A percentile compares a stretch with the other conserved stretches of the same genome.
Conservation (phyloP, 1,140 invertebrate genomes). For the Eriosoma lanigerum region DNA sequence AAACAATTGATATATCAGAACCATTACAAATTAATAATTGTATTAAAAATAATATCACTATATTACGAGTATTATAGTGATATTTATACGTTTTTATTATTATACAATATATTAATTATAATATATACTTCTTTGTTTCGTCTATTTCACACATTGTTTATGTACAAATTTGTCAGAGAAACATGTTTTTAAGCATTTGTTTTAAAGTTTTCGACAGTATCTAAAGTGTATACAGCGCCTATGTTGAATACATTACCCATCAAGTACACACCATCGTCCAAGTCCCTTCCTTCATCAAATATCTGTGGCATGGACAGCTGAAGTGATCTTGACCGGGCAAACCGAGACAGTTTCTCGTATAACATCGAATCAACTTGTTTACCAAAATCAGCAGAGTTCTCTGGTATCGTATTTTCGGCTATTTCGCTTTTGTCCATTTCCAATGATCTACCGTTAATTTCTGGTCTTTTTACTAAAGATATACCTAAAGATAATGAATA, state of each 20-base stretch:
- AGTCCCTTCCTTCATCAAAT: constrained; percentile 53
- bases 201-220: no score
- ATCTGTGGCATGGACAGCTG: constrained; percentile 62
- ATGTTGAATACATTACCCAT: constrained; percentile 17
- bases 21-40: no score
- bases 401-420: constrained; percentile 54
- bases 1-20: no score
- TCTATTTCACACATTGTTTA: no score
- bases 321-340: constrained; percentile 66
- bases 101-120: no score
- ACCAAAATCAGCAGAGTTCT: constrained; percentile 54
- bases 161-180: no score
- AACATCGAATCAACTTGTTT: constrained; percentile 64
- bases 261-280: constrained; percentile 47
- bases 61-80: no score
- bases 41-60: no score
- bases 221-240: no score
- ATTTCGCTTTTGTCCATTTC: constrained; percentile 46
- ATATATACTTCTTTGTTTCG: no score
- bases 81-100: no score
- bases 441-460: constrained; percentile 54
- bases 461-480: constrained; percentile 53
- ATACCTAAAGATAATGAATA: constrained; percentile 52
- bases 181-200: no score
- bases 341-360: constrained; percentile 62